Base-by-base conservation (phyloP, 2,888 invertebrate genomes). In the Cylindroiulus punctatus region DNA sequence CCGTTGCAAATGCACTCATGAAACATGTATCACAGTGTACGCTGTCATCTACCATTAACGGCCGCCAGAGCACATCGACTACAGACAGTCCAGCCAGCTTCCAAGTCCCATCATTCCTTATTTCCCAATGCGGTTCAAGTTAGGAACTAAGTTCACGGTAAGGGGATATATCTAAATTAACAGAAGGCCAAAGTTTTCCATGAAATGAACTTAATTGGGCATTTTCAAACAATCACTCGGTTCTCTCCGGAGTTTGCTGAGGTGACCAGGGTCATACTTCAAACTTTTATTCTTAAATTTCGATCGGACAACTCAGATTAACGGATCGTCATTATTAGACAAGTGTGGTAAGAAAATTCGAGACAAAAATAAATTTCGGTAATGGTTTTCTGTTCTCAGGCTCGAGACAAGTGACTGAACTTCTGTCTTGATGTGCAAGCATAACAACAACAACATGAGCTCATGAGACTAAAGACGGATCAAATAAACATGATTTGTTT, bases 81-180 rank as follows among this genome's bases (percentile, higher is more conserved):
- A 26, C 76, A 76, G 30, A 30, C 26, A 22, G 76, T 14, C 76
- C 30, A 22, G 76, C 30, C 76, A 76, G 30, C 76, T 30, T 76
- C 14, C 26, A 76, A 76, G 22, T 76, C 30, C 76, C 30, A 76
- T 14, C 76, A 76, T 76, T 30, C 8, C 30, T 76, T 76, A 76
- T 76, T 76, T 76, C 76, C 30, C 76, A 76, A 76, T 76, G 30
- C 76, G 76, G 76, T 76, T 76, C 76, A 76, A 76, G 26, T 76
- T 76, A 76, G 14, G 76, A 76, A 30, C 76, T 76, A 76, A 76
- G 76, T 26, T 76, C 76, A 76, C 76, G 76, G 76, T 76, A 76
- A 76, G 76, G 30, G 30, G 76, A 76, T 76, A 76, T 14, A 17
- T 30, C 76, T 12, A 30, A 76, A 76, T 76, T 76, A 76, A 76